Evolutionary conservation across 2,888 invertebrate genomes (phyloP).

Genomic region (Ellobium chinense): DNA sequence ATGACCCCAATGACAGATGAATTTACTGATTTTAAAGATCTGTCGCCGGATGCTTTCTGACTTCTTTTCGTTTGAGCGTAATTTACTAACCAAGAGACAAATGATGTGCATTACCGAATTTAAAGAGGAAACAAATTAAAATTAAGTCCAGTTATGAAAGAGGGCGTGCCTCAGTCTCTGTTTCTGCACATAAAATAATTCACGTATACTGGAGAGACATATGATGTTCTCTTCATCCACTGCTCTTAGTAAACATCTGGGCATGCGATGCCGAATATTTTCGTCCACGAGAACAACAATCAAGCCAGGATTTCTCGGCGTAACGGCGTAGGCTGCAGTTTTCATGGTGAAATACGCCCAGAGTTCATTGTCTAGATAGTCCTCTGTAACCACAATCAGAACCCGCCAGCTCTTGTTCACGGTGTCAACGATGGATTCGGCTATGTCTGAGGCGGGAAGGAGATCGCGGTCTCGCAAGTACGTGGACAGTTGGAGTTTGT

Average conservation of each 20-base stretch:
- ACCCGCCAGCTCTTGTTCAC: slow-evolving; percentile 23
- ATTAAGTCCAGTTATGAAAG: no score
- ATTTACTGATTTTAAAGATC: no score
- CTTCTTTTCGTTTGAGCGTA: no score
- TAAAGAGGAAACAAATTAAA: no score
- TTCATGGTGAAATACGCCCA: slow-evolving; percentile 18
- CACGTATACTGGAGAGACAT: no score
- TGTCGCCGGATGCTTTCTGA: no score
- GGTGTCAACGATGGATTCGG: not conserved
- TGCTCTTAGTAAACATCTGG: not conserved
- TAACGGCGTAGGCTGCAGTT: not conserved
- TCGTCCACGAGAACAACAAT: slow-evolving; percentile 11
- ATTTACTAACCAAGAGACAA: no score
- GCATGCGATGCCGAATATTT: not conserved
- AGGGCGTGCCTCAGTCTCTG: no score
- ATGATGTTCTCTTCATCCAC: slow-evolving; percentile 18
- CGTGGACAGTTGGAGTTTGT: not conserved
- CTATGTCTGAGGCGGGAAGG: not conserved
- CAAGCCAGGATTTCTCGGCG: not conserved
- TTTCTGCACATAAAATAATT: no score
- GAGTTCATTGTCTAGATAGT: slow-evolving; percentile 3
- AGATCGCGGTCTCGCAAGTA: no score
- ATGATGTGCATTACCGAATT: no score
- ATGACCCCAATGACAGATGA: no score
- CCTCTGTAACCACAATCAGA: not conserved